phyloP scores from a whole-genome alignment of 1,140 invertebrate species.

The Lordiphosa mommai region DNA sequence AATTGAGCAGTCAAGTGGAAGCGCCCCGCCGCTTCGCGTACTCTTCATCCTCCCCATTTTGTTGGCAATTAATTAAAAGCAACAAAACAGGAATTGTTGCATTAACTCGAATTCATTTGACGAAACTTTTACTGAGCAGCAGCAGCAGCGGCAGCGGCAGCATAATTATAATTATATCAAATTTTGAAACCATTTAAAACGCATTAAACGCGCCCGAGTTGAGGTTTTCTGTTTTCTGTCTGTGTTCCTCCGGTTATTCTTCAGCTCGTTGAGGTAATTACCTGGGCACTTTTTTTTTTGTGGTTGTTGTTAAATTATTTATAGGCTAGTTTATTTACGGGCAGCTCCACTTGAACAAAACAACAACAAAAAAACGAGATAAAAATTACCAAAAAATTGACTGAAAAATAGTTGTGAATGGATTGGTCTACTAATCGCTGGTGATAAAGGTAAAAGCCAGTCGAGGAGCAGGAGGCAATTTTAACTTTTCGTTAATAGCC shows the following conservation, averaged over 20 bases:
- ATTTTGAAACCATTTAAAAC: conserved; percentile 77
- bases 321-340: conserved; percentile 61
- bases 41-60: conserved; percentile 13
- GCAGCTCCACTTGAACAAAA: conserved; percentile 5
- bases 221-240: neutral
- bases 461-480: too few relatives aligned
- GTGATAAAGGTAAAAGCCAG: too few relatives aligned
- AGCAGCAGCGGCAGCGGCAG: conserved; percentile 55
- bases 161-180: conserved; percentile 77
- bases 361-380: conserved; percentile 19
- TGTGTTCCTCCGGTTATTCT: neutral
- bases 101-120: conserved; percentile 44
- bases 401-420: conserved; percentile 16
- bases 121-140: conserved; percentile 37
- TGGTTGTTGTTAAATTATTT: conserved; percentile 61
- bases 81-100: conserved; percentile 55
- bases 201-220: conserved; percentile 64
- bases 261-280: conserved; percentile 43
- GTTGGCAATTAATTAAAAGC: conserved; percentile 55
- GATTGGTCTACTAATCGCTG: too few relatives aligned
- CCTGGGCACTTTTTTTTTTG: conserved; percentile 52
- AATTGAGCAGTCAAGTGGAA: conserved; percentile 59
- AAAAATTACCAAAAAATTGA: conserved; percentile 43
- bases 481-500: too few relatives aligned
- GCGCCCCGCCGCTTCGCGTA: neutral